Base-by-base conservation (phyloP, 2,888 invertebrate genomes). In the Cepaea hortensis region DNA sequence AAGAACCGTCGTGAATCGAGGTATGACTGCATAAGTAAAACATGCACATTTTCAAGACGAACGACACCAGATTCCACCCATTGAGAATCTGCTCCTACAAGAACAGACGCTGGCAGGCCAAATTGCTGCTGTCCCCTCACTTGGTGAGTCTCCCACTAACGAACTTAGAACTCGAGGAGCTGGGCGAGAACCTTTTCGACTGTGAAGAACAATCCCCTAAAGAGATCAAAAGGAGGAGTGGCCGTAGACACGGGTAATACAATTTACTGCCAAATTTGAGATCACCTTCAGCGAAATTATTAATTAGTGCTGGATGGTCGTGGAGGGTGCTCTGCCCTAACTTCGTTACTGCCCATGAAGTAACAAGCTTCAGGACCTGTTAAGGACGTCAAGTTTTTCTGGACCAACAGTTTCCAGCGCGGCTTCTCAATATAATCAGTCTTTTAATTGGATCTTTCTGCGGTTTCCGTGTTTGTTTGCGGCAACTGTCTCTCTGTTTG, bases 291-390 rank as follows among this genome's bases (percentile, higher is more conserved):
- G 84, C 81, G 61, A 84, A 86, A 88, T 88, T 85, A 87, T 87
- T 87, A 88, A 88, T 88, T 88, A 88, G 87, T 65, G 76, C n/a
- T 70, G 68, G 85, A 85, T 77, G 73, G 84, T 55, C 13, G 76
- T 68, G 65, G 50, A 84, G 84, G 72, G 61, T 18, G 75, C 72
- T 55, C 65, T 55, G 11, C 20, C 50, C 50, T 83, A 85, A 87
- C 83, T 83, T 83, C n/a, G 79, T 87, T 87, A 84, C 65, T 62
- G 75, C 20, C 68, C 20, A 80, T 68, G 76, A 35, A 79, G 83
- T 82, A 79, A 81, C 87, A 79, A 61, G 73, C 62, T 68, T 15
- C 80, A n/a, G 86, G 48, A 55, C 15, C 83, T 18, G 46, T 23
- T 77, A n/a, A 77, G n/a, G 3, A 23, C 55, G n/a, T n/a, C n/a